Conservation (phyloP, 1,140 invertebrate genomes). For the Chrysomallon squamiferum region DNA sequence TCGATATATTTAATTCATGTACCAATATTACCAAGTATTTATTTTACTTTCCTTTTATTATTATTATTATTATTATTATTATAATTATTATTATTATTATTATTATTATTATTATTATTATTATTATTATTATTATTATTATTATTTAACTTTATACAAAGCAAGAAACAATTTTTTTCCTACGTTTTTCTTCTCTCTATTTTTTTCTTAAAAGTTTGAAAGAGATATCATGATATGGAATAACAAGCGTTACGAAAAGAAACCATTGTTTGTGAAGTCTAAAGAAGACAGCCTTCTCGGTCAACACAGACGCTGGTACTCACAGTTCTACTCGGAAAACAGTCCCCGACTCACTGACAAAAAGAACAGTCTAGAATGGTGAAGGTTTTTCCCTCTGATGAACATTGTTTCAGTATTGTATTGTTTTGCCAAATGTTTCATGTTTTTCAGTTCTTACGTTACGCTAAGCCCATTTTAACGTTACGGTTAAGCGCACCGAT, state of each 20-base stretch:
- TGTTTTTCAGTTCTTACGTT: neutral
- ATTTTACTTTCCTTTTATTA: too few relatives aligned
- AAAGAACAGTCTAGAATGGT: conserved; percentile 61
- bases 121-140: too few relatives aligned
- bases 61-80: too few relatives aligned
- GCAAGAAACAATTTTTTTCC: too few relatives aligned
- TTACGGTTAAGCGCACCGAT: neutral
- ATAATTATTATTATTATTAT: too few relatives aligned
- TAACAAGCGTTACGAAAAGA: conserved; percentile 77
- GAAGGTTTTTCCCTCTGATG: too few relatives aligned
- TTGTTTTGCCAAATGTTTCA: too few relatives aligned
- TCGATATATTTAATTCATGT: too few relatives aligned
- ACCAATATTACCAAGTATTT: too few relatives aligned
- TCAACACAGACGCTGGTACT: conserved; percentile 81
- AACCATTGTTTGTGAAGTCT: conserved; percentile 74
- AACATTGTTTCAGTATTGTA: neutral
- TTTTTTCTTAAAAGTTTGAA: conserved; percentile 73
- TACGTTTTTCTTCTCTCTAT: neutral
- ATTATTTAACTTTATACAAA: too few relatives aligned
- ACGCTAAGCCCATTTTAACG: neutral
- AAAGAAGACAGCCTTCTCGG: conserved; percentile 76
- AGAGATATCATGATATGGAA: conserved; percentile 90
- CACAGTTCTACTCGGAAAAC: conserved; percentile 84
- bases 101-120: too few relatives aligned
- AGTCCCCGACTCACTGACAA: conserved; percentile 68